phyloP scores from a whole-genome alignment of 2,888 invertebrate genomes.

The Eurois occulta region DNA sequence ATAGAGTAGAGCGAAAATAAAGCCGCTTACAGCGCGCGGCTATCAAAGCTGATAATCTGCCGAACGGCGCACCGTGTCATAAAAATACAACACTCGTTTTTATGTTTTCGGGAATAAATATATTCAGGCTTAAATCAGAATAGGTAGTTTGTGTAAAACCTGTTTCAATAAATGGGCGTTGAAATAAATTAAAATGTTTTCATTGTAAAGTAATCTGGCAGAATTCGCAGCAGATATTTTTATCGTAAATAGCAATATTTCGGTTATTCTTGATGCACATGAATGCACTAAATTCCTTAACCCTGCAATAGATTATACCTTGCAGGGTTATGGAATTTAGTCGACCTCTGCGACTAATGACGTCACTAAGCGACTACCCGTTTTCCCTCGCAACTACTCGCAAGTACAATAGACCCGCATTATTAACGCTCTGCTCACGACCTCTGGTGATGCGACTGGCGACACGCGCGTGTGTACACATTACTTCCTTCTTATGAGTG shows the following conservation, averaged over 20 bases:
- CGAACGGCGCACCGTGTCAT: slow-evolving; percentile 32
- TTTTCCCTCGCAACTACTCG: background rate
- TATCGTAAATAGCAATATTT: background rate
- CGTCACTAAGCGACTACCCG: background rate
- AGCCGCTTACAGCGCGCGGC: slow-evolving; percentile 32
- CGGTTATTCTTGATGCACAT: no score
- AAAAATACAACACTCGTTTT: slow-evolving; percentile 46
- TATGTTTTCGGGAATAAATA: slow-evolving; percentile 33
- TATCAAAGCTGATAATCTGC: slow-evolving; percentile 48
- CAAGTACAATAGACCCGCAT: background rate
- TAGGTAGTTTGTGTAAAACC: slow-evolving; percentile 6
- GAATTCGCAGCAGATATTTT: background rate
- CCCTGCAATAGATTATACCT: no score
- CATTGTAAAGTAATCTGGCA: background rate
- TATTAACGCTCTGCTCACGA: background rate
- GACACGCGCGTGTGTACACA: background rate
- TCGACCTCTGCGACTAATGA: background rate
- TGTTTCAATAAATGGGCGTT: background rate
- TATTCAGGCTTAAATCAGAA: slow-evolving; percentile 21
- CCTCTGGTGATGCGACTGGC: background rate
- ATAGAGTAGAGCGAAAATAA: slow-evolving; percentile 31
- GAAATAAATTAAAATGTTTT: slow-evolving; percentile 9
- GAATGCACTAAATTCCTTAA: no score
- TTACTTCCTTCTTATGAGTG: background rate
- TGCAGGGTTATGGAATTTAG: no score